Base-by-base conservation (phyloP, 2,113 vertebrate genomes). In the Poeciliopsis turrubarensis region DNA sequence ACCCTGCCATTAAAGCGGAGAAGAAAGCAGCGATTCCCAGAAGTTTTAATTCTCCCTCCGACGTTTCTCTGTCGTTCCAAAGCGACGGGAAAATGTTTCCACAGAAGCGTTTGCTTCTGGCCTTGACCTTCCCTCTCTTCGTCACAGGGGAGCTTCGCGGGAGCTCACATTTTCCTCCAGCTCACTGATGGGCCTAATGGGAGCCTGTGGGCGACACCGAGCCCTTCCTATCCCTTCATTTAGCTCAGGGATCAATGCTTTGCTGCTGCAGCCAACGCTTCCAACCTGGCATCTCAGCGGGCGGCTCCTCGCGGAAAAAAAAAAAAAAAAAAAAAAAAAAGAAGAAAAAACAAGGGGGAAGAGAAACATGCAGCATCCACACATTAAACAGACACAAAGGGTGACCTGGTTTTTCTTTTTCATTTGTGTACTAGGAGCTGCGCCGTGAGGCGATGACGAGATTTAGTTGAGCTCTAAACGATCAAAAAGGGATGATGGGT, bases 201-300 rank as follows among this genome's bases (percentile, higher is more conserved):
- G 66, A 76, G 86, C 86, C 86, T 80, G 80, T 75, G 68, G 79
- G 71, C 2, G 71, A 89, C 83, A 87, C 69, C 1, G 1, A 83
- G 74, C 73, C 68, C 75, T 83, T 83, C 70, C 72, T 47, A 30
- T 68, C 37, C 25, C 70, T 34, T 74, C 86, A 79, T 76, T 86
- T 84, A 78, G 78, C 80, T 80, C 47, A 62, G 41, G 74, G 80
- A 92, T 90, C 85, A 87, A 87, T 89, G 77, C 41, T 69, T 29
- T 70, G 54, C 77, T 75, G 69, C 62, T 32, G 44, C 75, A 65
- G 70, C 63, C 30, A 68, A 10, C 47, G 77, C 73, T 72, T 69
- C 60, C 69, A 6, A 73, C 81, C n/a, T 27, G 9, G 31, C 0
- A 5, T 65, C 70, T 86, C 0, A 30, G 37, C 60, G 32, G 37